Percentiles rank a stretch among this genome's conserved stretches.
Evolutionary conservation across 2,113 vertebrate genomes (phyloP).

Genomic region (Oceanites oceanicus): DNA sequence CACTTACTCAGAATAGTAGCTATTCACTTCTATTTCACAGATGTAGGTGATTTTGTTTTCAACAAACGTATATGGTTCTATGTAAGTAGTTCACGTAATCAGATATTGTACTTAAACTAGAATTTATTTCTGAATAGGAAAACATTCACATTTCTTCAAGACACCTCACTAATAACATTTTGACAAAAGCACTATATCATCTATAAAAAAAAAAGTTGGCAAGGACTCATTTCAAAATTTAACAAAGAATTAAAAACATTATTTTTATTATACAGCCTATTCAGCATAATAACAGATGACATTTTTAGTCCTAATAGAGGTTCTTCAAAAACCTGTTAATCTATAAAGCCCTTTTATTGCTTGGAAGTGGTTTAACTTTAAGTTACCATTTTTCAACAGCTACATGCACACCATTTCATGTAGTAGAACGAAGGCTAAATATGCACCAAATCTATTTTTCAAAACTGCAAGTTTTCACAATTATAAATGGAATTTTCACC

Average conservation of each 20-base stretch:
- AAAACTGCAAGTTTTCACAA: not conserved
- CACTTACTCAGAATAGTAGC: conserved; percentile 28
- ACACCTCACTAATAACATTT: not conserved
- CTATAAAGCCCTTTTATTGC: not conserved
- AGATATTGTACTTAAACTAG: not conserved
- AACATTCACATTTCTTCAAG: not conserved
- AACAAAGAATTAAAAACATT: not conserved
- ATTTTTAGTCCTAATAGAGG: not conserved
- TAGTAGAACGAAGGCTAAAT: not conserved
- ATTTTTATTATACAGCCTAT: not conserved
- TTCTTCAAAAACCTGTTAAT: not conserved
- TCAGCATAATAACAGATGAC: not conserved
- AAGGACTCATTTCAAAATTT: not conserved
- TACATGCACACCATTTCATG: not conserved
- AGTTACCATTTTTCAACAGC: not conserved
- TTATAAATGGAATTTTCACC: not conserved
- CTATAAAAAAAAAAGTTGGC: not conserved
- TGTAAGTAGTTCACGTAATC: not conserved
- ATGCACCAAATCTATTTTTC: not conserved
- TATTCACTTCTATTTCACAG: not conserved
- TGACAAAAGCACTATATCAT: not conserved
- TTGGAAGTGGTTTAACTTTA: not conserved
- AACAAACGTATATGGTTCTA: not conserved
- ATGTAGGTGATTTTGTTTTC: not conserved
- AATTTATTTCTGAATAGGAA: not conserved